A percentile compares a stretch with the other conserved stretches of the same genome.
phyloP scores from a whole-genome alignment of 2,797 vertebrate genomes.

The Sternarchorhynchus goeldii region DNA sequence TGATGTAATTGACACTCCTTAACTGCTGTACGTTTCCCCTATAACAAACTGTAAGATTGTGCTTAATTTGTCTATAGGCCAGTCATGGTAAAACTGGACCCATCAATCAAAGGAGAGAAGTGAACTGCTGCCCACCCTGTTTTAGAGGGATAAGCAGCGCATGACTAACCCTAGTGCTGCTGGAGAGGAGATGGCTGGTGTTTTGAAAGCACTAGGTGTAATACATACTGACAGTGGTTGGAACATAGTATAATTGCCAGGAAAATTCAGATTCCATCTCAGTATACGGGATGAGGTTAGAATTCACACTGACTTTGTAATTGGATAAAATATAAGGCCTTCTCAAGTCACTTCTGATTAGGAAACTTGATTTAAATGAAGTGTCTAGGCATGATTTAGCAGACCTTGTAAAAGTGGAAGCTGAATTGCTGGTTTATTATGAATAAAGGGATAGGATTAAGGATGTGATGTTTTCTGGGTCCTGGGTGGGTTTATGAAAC shows the following conservation, averaged over 20 bases:
- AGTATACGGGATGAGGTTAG: slow-evolving; percentile 39
- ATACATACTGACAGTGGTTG: slow-evolving; percentile 42
- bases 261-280: slow-evolving; percentile 50
- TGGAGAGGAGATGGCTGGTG: slow-evolving; percentile 17
- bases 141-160: slow-evolving; percentile 26
- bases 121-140: slow-evolving; percentile 18
- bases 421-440: slow-evolving; percentile 49
- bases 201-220: slow-evolving; percentile 49
- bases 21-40: slow-evolving; percentile 21
- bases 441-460: slow-evolving; percentile 35
- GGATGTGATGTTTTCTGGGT: neutral
- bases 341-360: slow-evolving; percentile 50
- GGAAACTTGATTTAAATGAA: slow-evolving; percentile 46
- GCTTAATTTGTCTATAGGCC: slow-evolving; percentile 19
- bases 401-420: slow-evolving; percentile 28
- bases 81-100: slow-evolving; percentile 17
- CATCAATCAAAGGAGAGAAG: slow-evolving; percentile 16
- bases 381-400: slow-evolving; percentile 47
- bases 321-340: slow-evolving; percentile 52
- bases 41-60: slow-evolving; percentile 8
- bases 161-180: slow-evolving; percentile 35
- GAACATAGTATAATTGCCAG: slow-evolving; percentile 42
- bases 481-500: neutral
- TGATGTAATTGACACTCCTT: neutral
- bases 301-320: slow-evolving; percentile 49